Percentiles rank a stretch among this genome's conserved stretches.
Conservation (phyloP, 1,140 invertebrate genomes). For the Agrypnia vestita region DNA sequence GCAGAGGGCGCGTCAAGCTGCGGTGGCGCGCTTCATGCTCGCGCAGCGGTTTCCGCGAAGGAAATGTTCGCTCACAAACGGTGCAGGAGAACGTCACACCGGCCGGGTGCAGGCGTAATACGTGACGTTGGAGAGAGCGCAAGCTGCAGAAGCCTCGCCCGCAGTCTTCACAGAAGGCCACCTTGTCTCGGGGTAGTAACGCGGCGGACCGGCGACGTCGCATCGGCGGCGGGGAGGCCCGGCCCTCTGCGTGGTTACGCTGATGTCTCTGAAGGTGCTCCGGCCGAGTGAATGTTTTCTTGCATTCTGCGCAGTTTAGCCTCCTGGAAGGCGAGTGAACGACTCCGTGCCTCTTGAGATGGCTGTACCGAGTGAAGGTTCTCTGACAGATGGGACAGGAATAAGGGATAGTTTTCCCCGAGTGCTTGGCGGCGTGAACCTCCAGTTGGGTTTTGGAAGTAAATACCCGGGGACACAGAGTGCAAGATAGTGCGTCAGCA, state of each 20-base stretch:
- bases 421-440: conserved; percentile 16
- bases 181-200: conserved; percentile 64
- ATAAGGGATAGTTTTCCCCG: conserved; percentile 22
- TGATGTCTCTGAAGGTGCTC: conserved; percentile 70
- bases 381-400: conserved; percentile 15
- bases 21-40: conserved; percentile 70
- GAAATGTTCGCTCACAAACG: conserved; percentile 73
- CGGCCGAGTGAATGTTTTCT: conserved; percentile 8
- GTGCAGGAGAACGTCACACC: conserved; percentile 71
- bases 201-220: conserved; percentile 67
- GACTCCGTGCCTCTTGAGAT: conserved; percentile 18
- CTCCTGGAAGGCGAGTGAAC: not conserved
- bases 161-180: conserved; percentile 66
- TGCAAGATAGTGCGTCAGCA: not conserved
- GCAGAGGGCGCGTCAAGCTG: conserved; percentile 65
- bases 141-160: conserved; percentile 70
- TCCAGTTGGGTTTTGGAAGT: conserved; percentile 5
- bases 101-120: conserved; percentile 67
- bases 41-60: conserved; percentile 71
- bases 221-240: conserved; percentile 57
- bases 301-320: not conserved
- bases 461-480: not conserved
- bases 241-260: conserved; percentile 68
- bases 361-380: not conserved
- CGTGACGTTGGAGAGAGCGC: conserved; percentile 70